Conservation (phyloP, 1,140 invertebrate genomes). For the Eueides isabella region DNA sequence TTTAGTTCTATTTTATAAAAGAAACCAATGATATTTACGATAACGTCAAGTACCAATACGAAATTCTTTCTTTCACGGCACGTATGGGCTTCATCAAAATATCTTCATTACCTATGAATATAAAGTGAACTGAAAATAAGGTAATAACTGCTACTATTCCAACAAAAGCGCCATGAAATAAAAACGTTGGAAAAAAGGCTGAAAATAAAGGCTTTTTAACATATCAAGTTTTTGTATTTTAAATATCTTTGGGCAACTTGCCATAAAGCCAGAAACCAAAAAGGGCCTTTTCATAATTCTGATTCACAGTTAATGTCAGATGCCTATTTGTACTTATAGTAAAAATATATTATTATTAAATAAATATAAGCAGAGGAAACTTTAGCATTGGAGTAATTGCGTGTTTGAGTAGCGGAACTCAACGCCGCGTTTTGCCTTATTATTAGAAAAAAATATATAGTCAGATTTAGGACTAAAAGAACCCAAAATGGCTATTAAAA, state of each 20-base stretch:
- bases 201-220: background rate
- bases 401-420: too few relatives aligned
- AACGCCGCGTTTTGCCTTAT: too few relatives aligned
- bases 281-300: background rate
- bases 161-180: constrained; percentile 1
- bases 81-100: constrained; percentile 4
- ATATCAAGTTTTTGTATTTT: background rate
- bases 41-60: background rate
- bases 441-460: too few relatives aligned
- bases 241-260: constrained; percentile 1
- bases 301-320: background rate
- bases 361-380: too few relatives aligned
- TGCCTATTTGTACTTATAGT: background rate
- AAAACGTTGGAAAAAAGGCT: background rate
- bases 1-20: background rate
- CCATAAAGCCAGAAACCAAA: background rate
- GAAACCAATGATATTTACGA: background rate
- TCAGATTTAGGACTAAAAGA: too few relatives aligned
- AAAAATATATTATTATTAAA: too few relatives aligned
- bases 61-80: constrained; percentile 1
- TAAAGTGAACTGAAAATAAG: constrained; percentile 16
- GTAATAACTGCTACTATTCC: background rate
- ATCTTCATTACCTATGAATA: constrained; percentile 14
- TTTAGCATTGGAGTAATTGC: too few relatives aligned
- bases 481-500: too few relatives aligned